Percentiles rank a stretch among this genome's conserved stretches.
These are phyloP conservation scores for Hetaerina americana DNA, from an alignment of 1,140 invertebrate species.

Conservation along the genomic window DNA sequence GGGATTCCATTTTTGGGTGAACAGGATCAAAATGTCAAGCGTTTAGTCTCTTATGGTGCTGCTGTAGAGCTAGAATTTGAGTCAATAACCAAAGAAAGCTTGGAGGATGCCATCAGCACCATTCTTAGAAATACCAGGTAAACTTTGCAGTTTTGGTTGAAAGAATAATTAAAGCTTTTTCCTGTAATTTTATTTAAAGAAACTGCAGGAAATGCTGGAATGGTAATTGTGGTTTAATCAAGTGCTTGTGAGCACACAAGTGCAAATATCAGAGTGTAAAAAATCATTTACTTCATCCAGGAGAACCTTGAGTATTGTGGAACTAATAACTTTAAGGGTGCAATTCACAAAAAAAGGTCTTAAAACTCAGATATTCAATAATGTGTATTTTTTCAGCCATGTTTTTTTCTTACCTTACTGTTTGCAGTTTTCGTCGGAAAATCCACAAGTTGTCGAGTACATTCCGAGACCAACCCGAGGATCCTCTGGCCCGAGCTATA, in stretches of 20 bases:
- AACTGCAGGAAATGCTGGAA: background rate
- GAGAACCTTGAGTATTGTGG: background rate
- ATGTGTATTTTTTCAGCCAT: background rate
- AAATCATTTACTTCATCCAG: background rate
- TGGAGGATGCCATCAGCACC: background rate
- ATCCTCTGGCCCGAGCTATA: constrained; percentile 10
- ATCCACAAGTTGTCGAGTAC: constrained; percentile 10
- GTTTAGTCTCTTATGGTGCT: constrained; percentile 30
- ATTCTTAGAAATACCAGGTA: background rate
- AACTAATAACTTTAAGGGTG: background rate
- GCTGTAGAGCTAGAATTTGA: constrained; percentile 21
- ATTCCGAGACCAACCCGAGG: constrained; percentile 15
- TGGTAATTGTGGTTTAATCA: background rate
- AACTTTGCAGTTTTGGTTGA: background rate
- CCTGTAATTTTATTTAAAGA: background rate
- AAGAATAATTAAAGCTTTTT: background rate
- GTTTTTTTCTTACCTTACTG: background rate
- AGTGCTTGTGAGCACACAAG: background rate
- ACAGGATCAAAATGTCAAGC: constrained; percentile 41
- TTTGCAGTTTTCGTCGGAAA: background rate
- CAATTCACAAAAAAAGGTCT: background rate
- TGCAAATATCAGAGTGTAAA: background rate
- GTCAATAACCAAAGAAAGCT: background rate
- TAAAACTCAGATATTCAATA: background rate
- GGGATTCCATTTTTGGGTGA: constrained; percentile 53